phyloP scores from a whole-genome alignment of 2,113 vertebrate genomes.

The Rostratula benghalensis region DNA sequence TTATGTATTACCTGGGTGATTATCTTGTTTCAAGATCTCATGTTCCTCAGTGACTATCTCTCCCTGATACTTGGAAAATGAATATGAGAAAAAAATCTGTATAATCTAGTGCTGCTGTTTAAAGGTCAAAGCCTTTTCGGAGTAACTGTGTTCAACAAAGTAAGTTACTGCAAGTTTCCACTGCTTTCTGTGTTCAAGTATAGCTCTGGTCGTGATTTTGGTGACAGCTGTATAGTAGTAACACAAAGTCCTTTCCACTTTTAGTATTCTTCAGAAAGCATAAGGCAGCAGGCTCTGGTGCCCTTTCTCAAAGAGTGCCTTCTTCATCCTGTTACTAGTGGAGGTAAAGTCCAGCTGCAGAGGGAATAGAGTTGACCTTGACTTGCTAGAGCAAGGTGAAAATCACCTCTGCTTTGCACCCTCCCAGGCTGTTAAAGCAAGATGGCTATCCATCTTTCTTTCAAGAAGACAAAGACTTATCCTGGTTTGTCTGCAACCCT shows the following conservation, averaged over 20 bases:
- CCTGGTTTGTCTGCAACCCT: fast-evolving
- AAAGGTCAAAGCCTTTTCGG: not conserved
- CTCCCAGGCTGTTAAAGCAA: not conserved
- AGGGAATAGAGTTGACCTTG: not conserved
- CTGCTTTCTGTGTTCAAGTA: not conserved
- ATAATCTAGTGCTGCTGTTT: not conserved
- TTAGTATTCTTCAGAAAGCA: not conserved
- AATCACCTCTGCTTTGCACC: not conserved
- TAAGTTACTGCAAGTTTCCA: not conserved
- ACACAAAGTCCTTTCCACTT: not conserved
- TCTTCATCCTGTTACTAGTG: not conserved
- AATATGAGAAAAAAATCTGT: not conserved
- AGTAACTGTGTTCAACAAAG: not conserved
- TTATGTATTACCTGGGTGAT: not conserved
- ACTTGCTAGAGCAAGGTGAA: not conserved
- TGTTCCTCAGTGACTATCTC: not conserved
- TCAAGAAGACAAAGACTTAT: not conserved
- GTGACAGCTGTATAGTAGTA: not conserved
- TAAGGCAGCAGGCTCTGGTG: not conserved
- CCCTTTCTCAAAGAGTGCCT: not conserved
- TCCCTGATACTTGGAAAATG: not conserved
- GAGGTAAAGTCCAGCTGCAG: not conserved
- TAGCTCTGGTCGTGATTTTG: not conserved
- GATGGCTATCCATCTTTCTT: not conserved
- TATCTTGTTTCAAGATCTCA: not conserved